Evolutionary conservation across 2,797 vertebrate genomes (phyloP).

Genomic region (Betta splendens): DNA sequence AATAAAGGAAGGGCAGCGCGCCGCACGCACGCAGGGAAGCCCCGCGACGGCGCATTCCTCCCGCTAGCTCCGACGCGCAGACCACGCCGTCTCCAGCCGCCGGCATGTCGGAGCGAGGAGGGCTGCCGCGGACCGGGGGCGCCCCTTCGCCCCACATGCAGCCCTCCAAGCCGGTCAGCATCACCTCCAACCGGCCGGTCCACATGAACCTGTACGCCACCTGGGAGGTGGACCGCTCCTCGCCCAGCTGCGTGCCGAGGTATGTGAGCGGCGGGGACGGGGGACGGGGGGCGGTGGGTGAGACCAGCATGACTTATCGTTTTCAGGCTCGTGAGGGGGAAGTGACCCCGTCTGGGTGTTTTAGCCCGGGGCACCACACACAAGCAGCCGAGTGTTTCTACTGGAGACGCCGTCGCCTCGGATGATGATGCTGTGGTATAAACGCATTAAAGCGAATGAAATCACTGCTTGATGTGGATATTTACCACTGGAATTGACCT

Average conservation of each 20-base stretch:
- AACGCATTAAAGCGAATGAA: neutral
- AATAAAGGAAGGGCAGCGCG: neutral
- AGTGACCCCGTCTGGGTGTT: slow-evolving; percentile 33
- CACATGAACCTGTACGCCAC: slow-evolving; percentile 96
- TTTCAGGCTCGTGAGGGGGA: slow-evolving; percentile 8
- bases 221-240: slow-evolving; percentile 94
- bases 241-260: slow-evolving; percentile 94
- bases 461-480: neutral
- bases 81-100: slow-evolving; percentile 57
- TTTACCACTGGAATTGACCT: neutral
- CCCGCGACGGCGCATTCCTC: slow-evolving; percentile 22
- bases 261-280: slow-evolving; percentile 56
- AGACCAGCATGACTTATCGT: slow-evolving; percentile 26
- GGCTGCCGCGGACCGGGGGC: slow-evolving; percentile 83
- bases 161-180: slow-evolving; percentile 84
- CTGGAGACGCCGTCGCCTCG: slow-evolving; percentile 6
- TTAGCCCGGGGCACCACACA: slow-evolving; percentile 1
- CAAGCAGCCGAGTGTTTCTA: slow-evolving; percentile 1
- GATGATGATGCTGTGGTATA: neutral
- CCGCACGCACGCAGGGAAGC: neutral
- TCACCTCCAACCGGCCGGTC: slow-evolving; percentile 86
- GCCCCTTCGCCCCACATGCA: slow-evolving; percentile 82
- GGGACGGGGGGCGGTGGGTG: neutral
- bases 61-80: slow-evolving; percentile 21
- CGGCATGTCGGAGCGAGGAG: slow-evolving; percentile 86